These are phyloP conservation scores for Vireo griseus DNA, from an alignment of 2,797 vertebrate species.

Conservation along the genomic window DNA sequence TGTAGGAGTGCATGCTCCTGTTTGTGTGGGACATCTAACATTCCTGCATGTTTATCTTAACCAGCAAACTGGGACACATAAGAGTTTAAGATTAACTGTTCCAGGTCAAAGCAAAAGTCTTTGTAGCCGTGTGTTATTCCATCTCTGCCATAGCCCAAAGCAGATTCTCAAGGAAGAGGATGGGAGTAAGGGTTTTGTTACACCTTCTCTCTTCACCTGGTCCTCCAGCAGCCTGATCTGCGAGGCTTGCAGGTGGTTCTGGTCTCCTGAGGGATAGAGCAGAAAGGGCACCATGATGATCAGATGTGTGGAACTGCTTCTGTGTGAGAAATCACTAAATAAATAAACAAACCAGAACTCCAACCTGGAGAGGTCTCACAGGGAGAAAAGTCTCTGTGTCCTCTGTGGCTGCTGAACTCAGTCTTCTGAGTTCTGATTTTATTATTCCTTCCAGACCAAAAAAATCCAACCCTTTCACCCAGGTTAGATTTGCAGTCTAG, in stretches of 20 bases:
- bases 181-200: neutral
- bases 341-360: neutral
- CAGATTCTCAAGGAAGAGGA: neutral
- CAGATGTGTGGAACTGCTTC: neutral
- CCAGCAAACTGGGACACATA: neutral
- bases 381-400: neutral
- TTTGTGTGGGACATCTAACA: neutral
- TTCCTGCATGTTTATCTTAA: conserved; percentile 2
- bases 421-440: neutral
- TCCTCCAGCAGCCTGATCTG: neutral
- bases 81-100: neutral
- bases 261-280: neutral
- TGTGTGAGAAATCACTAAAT: neutral
- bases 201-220: neutral
- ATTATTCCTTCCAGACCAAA: neutral
- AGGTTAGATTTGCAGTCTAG: neutral
- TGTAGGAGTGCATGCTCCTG: neutral
- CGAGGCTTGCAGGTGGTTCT: neutral
- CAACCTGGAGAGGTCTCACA: neutral
- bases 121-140: neutral
- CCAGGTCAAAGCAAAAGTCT: neutral
- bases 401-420: neutral
- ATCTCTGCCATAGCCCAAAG: neutral
- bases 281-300: neutral
- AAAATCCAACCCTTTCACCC: neutral